These are phyloP conservation scores for Eleutherodactylus coqui DNA, from an alignment of 2,797 vertebrate species.

Conservation along the genomic window DNA sequence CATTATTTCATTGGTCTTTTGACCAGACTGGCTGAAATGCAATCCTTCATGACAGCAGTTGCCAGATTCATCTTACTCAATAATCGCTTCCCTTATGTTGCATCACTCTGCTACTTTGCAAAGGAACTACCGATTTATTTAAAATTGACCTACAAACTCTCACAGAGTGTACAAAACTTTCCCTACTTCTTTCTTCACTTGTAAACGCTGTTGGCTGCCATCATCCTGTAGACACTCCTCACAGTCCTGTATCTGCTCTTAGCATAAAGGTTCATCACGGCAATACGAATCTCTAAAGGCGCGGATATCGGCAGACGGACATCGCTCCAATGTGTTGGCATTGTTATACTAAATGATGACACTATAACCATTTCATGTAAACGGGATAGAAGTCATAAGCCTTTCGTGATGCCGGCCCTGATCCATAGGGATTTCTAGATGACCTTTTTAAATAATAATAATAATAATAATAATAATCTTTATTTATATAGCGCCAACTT, in stretches of 20 bases:
- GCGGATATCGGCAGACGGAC: neutral
- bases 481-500: too few species aligned
- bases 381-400: neutral
- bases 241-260: neutral
- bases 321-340: neutral
- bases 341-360: neutral
- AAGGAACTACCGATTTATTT: neutral
- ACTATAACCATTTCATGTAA: neutral
- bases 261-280: neutral
- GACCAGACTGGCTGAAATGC: neutral
- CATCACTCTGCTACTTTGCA: neutral
- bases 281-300: neutral
- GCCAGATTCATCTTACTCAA: neutral
- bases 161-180: neutral
- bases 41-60: neutral
- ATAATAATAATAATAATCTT: too few species aligned
- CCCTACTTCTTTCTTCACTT: neutral
- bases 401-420: slow-evolving; percentile 43
- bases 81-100: neutral
- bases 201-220: neutral
- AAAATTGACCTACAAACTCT: too few species aligned
- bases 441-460: too few species aligned
- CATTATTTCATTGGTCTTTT: too few species aligned
- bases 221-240: neutral
- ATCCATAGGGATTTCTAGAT: neutral